Evolutionary conservation across 2,113 vertebrate genomes (phyloP).

Genomic region (Tricholaema leucomelas): DNA sequence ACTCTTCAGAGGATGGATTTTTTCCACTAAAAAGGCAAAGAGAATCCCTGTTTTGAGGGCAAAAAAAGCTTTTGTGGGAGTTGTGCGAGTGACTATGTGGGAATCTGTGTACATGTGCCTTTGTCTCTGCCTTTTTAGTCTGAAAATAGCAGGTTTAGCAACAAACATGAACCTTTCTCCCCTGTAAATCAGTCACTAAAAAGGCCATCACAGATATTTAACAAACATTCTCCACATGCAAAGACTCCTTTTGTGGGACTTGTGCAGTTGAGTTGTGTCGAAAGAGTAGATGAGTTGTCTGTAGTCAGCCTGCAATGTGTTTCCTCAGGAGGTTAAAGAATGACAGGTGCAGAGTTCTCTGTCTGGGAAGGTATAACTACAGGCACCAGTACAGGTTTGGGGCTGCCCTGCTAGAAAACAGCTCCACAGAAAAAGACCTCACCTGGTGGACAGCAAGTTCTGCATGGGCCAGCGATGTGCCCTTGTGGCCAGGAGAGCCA

Average conservation of each 20-base stretch:
- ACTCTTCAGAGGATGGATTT: background rate
- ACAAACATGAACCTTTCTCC: background rate
- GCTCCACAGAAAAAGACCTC: no score
- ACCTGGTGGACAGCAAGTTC: no score
- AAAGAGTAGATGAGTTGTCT: background rate
- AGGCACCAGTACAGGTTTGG: no score
- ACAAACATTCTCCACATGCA: rapidly evolving
- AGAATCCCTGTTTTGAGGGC: background rate
- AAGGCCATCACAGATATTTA: background rate
- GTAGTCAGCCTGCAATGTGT: background rate
- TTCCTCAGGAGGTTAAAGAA: background rate
- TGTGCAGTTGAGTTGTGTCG: background rate
- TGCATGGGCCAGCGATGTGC: no score
- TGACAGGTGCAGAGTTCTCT: no score
- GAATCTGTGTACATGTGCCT: background rate
- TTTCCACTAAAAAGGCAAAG: background rate
- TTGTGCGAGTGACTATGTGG: background rate
- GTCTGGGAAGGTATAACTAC: no score
- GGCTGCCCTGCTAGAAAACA: no score
- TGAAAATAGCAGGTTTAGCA: background rate
- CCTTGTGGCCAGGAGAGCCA: no score
- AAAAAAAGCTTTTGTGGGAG: background rate
- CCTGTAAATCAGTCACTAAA: background rate
- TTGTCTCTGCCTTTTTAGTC: background rate
- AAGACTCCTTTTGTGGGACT: background rate